These are phyloP conservation scores for Forbesichthys papilliferus DNA, from an alignment of 2,113 vertebrate genomes.

Conservation along the genomic window DNA sequence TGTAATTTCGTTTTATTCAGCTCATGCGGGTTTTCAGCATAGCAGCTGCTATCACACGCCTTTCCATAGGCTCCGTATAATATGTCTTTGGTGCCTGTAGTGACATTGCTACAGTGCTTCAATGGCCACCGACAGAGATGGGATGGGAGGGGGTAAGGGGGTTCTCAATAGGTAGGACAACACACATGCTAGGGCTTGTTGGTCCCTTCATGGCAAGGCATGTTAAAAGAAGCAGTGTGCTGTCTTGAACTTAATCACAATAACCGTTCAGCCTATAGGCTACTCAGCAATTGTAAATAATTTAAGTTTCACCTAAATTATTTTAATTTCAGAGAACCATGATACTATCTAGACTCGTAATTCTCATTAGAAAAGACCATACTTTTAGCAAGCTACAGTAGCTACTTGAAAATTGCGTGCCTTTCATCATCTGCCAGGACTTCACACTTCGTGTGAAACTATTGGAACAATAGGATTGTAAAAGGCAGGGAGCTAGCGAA, in stretches of 20 bases:
- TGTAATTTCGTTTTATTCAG: neutral
- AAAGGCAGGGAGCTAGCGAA: too few species aligned
- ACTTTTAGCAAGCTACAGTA: conserved; percentile 10
- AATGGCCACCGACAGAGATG: conserved; percentile 56
- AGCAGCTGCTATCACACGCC: conserved; percentile 31
- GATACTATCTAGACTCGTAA: neutral
- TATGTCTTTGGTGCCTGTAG: conserved; percentile 18
- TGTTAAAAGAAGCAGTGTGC: conserved; percentile 10
- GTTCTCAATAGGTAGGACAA: neutral
- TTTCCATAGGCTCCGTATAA: too few species aligned
- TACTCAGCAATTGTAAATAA: neutral
- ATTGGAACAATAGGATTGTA: too few species aligned
- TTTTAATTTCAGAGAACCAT: neutral
- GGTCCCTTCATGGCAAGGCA: conserved; percentile 2
- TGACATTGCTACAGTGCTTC: conserved; percentile 47
- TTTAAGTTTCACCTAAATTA: neutral
- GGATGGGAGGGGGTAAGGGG: neutral
- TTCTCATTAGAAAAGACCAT: conserved; percentile 4
- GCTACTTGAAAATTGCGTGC: too few species aligned
- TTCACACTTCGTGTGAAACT: too few species aligned
- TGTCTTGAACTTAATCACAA: too few species aligned
- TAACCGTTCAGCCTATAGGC: too few species aligned
- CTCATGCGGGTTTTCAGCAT: neutral
- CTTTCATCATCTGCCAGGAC: too few species aligned
- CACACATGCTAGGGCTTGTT: conserved; percentile 60